Evolutionary conservation across 2,888 invertebrate genomes (phyloP).

Genomic region (Eristalinus aeneus): DNA sequence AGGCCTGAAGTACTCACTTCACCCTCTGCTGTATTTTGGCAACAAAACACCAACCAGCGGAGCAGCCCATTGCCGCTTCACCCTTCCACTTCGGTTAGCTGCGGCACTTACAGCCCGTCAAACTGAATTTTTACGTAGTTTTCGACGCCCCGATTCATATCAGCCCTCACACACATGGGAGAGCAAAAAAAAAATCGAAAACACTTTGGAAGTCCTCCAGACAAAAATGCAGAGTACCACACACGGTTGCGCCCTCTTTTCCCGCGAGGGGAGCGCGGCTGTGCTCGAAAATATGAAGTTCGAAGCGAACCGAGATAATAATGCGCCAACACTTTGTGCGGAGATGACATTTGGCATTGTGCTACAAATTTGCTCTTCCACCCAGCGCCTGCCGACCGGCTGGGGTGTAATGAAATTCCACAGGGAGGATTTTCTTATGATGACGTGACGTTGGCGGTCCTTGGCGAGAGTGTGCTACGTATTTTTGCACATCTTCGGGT

Average conservation of each 20-base stretch:
- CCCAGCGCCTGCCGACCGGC: neutral
- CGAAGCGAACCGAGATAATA: conserved; percentile 54
- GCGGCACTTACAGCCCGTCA: conserved; percentile 61
- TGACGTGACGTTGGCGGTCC: conserved; percentile 4
- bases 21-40: conserved; percentile 30
- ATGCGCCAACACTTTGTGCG: conserved; percentile 62
- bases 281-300: conserved; percentile 55
- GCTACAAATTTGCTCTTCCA: conserved; percentile 27
- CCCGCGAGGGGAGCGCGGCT: neutral
- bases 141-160: conserved; percentile 62
- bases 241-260: conserved; percentile 8
- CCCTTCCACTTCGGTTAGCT: conserved; percentile 33
- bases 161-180: conserved; percentile 50
- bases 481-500: conserved; percentile 24
- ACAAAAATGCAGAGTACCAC: conserved; percentile 23
- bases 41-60: conserved; percentile 6
- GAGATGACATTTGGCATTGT: conserved; percentile 60
- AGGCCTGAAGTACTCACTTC: neutral
- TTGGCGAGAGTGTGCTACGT: conserved; percentile 9
- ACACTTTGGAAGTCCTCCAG: conserved; percentile 54
- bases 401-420: conserved; percentile 48
- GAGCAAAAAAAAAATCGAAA: conserved; percentile 22
- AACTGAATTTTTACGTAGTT: conserved; percentile 67
- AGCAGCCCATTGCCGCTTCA: neutral
- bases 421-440: conserved; percentile 35